Conservation (phyloP, 2,888 invertebrate genomes). For the Dichetophora obliterata region DNA sequence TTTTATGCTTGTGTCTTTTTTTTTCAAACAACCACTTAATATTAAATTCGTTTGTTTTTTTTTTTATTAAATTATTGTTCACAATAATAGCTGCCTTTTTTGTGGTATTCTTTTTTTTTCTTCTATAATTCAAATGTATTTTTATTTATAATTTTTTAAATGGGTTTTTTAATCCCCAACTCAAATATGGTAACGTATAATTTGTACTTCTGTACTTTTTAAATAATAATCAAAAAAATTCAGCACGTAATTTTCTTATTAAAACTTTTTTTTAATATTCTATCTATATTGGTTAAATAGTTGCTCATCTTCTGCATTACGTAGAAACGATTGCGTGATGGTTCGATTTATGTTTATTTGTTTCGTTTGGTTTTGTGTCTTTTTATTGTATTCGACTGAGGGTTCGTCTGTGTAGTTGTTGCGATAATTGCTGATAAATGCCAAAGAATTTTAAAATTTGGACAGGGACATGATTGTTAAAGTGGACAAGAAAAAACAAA, state of each 20-base stretch:
- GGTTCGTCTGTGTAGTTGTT: conserved; percentile 43
- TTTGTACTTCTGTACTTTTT: conserved; percentile 24
- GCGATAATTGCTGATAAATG: conserved; percentile 68
- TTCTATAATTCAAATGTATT: no score
- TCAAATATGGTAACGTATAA: conserved; percentile 8
- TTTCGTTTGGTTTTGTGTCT: not conserved
- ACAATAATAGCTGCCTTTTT: not conserved
- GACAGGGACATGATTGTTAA: conserved; percentile 26
- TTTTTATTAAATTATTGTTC: not conserved
- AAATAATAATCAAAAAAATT: conserved; percentile 52
- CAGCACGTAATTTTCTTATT: conserved; percentile 67
- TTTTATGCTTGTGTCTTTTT: not conserved
- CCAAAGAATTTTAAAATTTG: conserved; percentile 60
- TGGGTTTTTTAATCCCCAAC: not conserved
- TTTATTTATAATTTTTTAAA: not conserved
- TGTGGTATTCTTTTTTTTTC: no score
- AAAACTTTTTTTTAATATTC: conserved; percentile 48
- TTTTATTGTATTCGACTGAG: not conserved
- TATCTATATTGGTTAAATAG: conserved; percentile 12
- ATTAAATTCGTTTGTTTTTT: not conserved
- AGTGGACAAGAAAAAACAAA: conserved; percentile 42
- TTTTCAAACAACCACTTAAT: not conserved
- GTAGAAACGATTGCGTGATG: conserved; percentile 54
- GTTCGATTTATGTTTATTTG: not conserved
- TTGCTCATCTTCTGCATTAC: conserved; percentile 16